Evolutionary conservation across 2,888 invertebrate genomes (phyloP).

Genomic region (Scaptomyza parva): DNA sequence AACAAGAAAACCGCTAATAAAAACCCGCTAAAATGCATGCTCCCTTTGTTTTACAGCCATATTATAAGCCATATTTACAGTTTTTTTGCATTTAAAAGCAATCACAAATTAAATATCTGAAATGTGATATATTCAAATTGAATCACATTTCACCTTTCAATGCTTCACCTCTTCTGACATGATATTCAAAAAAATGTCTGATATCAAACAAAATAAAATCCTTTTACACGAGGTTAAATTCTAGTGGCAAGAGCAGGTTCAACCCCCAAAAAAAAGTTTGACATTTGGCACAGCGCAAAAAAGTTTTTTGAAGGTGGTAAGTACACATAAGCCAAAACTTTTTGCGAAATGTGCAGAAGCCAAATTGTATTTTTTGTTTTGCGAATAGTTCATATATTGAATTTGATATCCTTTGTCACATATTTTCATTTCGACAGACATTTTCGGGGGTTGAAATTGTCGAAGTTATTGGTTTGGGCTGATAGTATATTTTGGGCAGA

Average conservation of each 20-base stretch:
- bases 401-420: not conserved
- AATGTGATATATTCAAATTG: no score
- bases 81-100: not conserved
- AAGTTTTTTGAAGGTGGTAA: not conserved
- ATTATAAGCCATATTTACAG: no score
- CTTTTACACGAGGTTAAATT: not conserved
- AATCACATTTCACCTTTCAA: not conserved
- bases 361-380: not conserved
- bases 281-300: not conserved
- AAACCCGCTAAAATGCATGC: no score
- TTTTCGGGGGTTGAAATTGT: not conserved
- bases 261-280: not conserved
- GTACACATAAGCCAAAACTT: not conserved
- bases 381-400: not conserved
- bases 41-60: no score
- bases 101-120: no score
- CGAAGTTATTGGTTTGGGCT: not conserved
- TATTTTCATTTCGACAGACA: not conserved
- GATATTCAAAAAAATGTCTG: not conserved
- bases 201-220: not conserved
- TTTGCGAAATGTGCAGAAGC: not conserved
- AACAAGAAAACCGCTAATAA: not conserved
- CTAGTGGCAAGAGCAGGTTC: not conserved
- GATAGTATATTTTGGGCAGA: not conserved
- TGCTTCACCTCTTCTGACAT: not conserved